Percentiles rank a stretch among this genome's conserved stretches.
Conservation (phyloP, 2,888 invertebrate genomes). For the Molorchus minor region DNA sequence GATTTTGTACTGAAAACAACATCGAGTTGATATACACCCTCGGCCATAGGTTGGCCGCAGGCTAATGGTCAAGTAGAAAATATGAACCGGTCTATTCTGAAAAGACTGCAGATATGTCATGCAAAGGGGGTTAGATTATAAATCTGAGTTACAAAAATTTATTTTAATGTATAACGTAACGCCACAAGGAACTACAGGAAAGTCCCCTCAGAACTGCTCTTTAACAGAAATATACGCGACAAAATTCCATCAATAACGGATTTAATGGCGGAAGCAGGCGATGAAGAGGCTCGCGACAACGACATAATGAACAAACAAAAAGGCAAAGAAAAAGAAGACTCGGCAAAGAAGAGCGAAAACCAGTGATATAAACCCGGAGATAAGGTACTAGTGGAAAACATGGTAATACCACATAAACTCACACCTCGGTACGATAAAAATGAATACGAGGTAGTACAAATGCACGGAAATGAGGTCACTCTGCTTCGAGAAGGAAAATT, state of each 20-base stretch:
- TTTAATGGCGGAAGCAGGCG: constrained; percentile 8
- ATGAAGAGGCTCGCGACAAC: constrained; percentile 32
- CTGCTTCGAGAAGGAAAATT: neutral
- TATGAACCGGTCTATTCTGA: constrained; percentile 32
- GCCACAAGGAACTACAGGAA: constrained; percentile 45
- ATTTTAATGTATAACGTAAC: constrained; percentile 35
- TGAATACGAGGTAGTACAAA: constrained; percentile 4
- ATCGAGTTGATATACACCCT: constrained; percentile 33
- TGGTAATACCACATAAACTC: neutral
- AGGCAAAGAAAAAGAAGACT: constrained; percentile 2
- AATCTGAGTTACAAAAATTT: constrained; percentile 31
- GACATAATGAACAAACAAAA: constrained; percentile 38
- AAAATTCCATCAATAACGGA: constrained; percentile 34
- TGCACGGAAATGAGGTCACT: constrained; percentile 1
- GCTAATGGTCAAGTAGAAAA: constrained; percentile 42
- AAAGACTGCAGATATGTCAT: constrained; percentile 13
- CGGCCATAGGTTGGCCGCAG: constrained; percentile 43
- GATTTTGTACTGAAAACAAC: constrained; percentile 28
- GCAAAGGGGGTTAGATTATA: constrained; percentile 19
- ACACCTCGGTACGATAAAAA: neutral
- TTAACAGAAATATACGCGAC: constrained; percentile 37
- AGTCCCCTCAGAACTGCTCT: constrained; percentile 42
- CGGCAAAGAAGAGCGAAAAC: neutral
- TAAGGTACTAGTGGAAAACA: constrained; percentile 2
- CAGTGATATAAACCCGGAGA: neutral